Evolutionary conservation across 2,797 vertebrate genomes (phyloP), one percentile per base, ranked within the genome.

Genomic region (Phaenicophaeus curvirostris): DNA sequence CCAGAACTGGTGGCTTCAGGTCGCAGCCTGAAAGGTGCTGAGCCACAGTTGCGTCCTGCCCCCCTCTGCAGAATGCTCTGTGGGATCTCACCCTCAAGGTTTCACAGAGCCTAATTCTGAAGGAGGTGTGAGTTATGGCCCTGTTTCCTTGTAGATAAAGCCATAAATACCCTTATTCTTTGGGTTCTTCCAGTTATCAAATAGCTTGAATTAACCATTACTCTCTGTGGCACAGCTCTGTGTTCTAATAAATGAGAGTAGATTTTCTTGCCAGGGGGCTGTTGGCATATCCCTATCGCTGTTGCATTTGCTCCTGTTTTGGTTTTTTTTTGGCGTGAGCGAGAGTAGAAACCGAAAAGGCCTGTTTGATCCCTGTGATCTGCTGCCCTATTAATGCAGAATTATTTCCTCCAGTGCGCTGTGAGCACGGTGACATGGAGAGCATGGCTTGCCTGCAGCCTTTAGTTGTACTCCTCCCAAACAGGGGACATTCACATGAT

Each of bases 361-460:
- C 57, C 31, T 65, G 31, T 73, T 73, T 85, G 85, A 92, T 93
- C 50, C 46, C 67, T 88, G 37, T 91, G 85, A 90, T 91, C 89
- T 90, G 91, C 85, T 95, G 85, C 83, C 83, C 89, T 89, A 53
- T 88, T 91, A 95, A 94, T 87, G 77, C 83, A 68, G 83, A 91
- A 91, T 96, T 95, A 82, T 89, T 82, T 96, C 95, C 77, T 93
- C 50, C 85, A 87, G 85, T 62, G 30, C 3, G 11, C 88, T 84
- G 54, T 62, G 74, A 93, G 85, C 68, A 44, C 1, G 1, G 80
- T 79, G 93, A 88, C 94, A 92, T 23, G 42, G 85, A 69, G 91
- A 91, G 71, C 96, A 50, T 27, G 65, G 84, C 81, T 96, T 50
- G 93, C 95, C 93, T 85, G 81, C 92, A 92, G 95, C 83, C 71